These are phyloP conservation scores for Sthenelais limicola DNA, from an alignment of 2,888 invertebrate genomes.

Conservation along the genomic window DNA sequence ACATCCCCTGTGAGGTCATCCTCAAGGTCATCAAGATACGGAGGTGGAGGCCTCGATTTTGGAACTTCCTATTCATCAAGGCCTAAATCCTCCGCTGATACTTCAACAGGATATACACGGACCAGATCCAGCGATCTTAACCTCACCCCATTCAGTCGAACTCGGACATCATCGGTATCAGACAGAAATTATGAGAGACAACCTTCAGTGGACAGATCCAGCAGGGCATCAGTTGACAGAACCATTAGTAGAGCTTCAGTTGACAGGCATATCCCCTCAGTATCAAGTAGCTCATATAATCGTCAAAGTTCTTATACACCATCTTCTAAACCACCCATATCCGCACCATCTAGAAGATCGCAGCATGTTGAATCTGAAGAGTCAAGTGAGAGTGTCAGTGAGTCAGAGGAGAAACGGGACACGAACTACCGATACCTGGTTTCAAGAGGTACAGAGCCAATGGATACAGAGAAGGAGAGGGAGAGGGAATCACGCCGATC, in stretches of 20 bases:
- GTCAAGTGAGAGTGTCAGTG: constrained; percentile 50
- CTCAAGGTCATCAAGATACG: constrained; percentile 25
- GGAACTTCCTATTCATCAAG: background rate
- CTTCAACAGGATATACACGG: constrained; percentile 9
- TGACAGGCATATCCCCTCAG: constrained; percentile 19
- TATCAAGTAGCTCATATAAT: constrained; percentile 2
- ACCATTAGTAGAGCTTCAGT: constrained; percentile 8
- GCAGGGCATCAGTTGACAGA: constrained; percentile 22
- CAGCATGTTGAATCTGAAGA: constrained; percentile 36
- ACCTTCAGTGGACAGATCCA: constrained; percentile 25
- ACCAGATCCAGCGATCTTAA: constrained; percentile 42
- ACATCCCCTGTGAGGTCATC: constrained; percentile 32
- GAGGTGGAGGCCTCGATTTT: constrained; percentile 1
- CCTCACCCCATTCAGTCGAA: constrained; percentile 49
- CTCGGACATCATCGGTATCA: constrained; percentile 30
- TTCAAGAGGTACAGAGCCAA: constrained; percentile 67
- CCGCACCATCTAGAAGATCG: background rate
- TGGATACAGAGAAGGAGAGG: constrained; percentile 50
- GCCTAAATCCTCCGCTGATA: constrained; percentile 6
- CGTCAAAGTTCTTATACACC: background rate
- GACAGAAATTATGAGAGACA: constrained; percentile 19
- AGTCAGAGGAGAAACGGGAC: constrained; percentile 44
- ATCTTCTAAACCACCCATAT: constrained; percentile 8
- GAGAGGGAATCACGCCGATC: constrained; percentile 15
- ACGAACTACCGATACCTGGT: constrained; percentile 56